Conservation (phyloP, 2,888 invertebrate genomes). For the Cerastis leucographa region DNA sequence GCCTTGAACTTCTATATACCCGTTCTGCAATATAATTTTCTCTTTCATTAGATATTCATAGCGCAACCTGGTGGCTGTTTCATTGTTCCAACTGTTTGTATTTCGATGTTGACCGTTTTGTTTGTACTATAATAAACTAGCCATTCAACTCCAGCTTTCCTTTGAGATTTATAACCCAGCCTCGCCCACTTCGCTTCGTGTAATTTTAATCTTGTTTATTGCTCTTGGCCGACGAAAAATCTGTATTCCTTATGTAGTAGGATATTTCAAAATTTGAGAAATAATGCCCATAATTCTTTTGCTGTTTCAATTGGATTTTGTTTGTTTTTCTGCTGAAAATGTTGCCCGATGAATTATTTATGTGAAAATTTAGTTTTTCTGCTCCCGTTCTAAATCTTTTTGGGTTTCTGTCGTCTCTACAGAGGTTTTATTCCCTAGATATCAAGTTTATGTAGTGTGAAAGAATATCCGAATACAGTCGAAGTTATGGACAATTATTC, state of each 20-base stretch:
- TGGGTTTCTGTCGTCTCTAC: constrained; percentile 24
- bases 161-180: constrained; percentile 75
- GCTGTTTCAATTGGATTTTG: constrained; percentile 39
- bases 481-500: constrained; percentile 50
- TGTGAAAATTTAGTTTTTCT: constrained; percentile 46
- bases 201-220: constrained; percentile 86
- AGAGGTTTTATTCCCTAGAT: constrained; percentile 20
- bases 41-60: constrained; percentile 68
- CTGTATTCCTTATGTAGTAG: constrained; percentile 62
- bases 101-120: constrained; percentile 63
- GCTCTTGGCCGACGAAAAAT: constrained; percentile 69
- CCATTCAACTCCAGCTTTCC: constrained; percentile 69
- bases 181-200: constrained; percentile 73
- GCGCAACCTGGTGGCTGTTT: constrained; percentile 56
- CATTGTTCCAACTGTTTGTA: constrained; percentile 69
- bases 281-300: constrained; percentile 65
- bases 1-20: constrained; percentile 58
- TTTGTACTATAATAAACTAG: constrained; percentile 72
- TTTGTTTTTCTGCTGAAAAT: constrained; percentile 51
- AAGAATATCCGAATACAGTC: constrained; percentile 35
- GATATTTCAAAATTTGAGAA: constrained; percentile 66
- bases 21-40: constrained; percentile 61
- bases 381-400: constrained; percentile 13
- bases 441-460: constrained; percentile 53
- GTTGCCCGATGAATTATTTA: constrained; percentile 61